Evolutionary conservation across 2,797 vertebrate species (phyloP), one percentile per base, ranked within the genome.

Genomic region (Poecilia gillii): DNA sequence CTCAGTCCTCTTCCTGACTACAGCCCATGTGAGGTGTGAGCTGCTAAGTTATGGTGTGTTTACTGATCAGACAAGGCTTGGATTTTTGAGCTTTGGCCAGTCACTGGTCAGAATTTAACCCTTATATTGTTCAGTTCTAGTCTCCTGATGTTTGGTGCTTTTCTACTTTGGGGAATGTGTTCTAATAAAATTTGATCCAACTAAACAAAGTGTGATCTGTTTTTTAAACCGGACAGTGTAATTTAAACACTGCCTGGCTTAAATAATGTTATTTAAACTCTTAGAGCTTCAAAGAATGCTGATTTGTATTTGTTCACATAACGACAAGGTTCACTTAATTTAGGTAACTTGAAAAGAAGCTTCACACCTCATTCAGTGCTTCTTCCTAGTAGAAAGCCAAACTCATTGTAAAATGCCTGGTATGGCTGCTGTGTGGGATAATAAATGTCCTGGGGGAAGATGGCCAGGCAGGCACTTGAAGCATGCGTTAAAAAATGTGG

Each of bases 381-480:
- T 82, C 77, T 89, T 89, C 85, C 77, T 81, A 82, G 80, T 80
- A 82, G 86, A 81, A 89, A 81, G 75, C 75, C 8, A 47, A 66
- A 75, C 74, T 90, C 84, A 82, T 84, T 87, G 83, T 89, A 77
- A 92, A 91, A 90, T 88, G 84, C 75, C 74, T 86, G 89, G 90
- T 81, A 90, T 89, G 87, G 62, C 81, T 39, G 73, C 72, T 78
- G 88, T 86, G 92, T 92, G 86, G 88, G 90, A 93, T 87, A 87
- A 86, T 87, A 85, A 91, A 88, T 84, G 90, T 85, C 93, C 90
- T 76, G 82, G 78, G 90, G 90, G 90, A 88, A 91, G 91, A 89
- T 75, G 89, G 84, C 59, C 3, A 59, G 73, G 72, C 77, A 85
- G 85, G 88, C 87, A 89, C 87, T 91, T 80, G 62, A 93, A 90